A percentile compares a stretch with the other conserved stretches of the same genome.
Evolutionary conservation across 2,113 vertebrate genomes (phyloP).

Genomic region (Terrapene triunguis): DNA sequence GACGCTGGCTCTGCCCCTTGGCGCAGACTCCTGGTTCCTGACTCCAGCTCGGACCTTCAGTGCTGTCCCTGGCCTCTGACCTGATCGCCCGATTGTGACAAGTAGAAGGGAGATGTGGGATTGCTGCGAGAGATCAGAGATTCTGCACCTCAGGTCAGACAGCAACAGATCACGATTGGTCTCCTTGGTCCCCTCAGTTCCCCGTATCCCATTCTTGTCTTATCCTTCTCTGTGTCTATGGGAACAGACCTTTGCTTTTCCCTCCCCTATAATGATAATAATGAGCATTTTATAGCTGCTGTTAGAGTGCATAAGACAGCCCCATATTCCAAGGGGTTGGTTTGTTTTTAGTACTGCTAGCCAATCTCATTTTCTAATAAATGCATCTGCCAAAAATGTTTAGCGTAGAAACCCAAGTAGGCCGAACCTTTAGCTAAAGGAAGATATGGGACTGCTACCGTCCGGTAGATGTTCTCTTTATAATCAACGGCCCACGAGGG

Average conservation of each 20-base stretch:
- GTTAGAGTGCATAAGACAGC: neutral
- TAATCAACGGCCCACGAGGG: neutral
- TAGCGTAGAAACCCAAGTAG: neutral
- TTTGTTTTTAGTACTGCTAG: neutral
- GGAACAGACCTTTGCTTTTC: neutral
- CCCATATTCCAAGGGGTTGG: neutral
- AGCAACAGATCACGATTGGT: neutral
- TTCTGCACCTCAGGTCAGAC: neutral
- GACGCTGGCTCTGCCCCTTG: neutral
- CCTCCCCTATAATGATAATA: neutral
- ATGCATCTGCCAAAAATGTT: neutral
- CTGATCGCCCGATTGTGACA: neutral
- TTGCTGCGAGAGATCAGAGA: neutral
- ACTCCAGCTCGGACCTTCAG: neutral
- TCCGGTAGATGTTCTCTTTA: neutral
- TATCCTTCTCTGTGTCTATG: neutral
- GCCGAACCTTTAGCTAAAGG: neutral
- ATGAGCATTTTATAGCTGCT: neutral
- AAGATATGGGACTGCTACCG: too few species aligned
- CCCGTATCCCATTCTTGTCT: neutral
- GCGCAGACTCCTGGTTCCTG: neutral
- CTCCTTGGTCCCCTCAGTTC: neutral
- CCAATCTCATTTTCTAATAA: neutral
- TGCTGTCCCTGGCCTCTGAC: neutral
- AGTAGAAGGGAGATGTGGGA: neutral